These are phyloP conservation scores for Ellobium chinense DNA, from an alignment of 2,888 invertebrate species.

Conservation along the genomic window DNA sequence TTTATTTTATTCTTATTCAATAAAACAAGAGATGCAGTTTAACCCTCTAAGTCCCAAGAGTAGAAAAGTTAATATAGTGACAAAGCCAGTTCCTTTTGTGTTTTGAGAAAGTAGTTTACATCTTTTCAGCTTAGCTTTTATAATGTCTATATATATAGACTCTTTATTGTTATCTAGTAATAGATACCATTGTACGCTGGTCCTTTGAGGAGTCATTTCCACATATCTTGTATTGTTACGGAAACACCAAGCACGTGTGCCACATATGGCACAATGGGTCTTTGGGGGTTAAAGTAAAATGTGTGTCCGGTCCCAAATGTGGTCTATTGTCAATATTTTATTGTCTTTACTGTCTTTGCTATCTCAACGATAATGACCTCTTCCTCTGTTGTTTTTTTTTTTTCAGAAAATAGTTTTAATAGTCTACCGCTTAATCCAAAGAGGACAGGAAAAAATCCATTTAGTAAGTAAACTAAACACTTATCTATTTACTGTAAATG, in stretches of 20 bases:
- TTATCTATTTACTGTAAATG: background rate
- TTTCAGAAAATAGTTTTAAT: constrained; percentile 58
- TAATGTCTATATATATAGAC: too few species aligned
- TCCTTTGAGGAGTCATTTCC: too few species aligned
- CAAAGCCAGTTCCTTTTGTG: too few species aligned
- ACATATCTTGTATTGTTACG: too few species aligned
- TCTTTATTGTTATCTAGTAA: too few species aligned
- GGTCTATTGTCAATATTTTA: background rate
- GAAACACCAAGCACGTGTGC: background rate
- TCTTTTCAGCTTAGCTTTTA: too few species aligned
- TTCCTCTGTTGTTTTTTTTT: constrained; percentile 10
- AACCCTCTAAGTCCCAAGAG: too few species aligned
- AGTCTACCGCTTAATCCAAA: constrained; percentile 68
- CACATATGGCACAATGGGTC: background rate
- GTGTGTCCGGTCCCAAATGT: background rate
- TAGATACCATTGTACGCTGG: too few species aligned
- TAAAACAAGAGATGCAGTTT: too few species aligned
- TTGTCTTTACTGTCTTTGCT: background rate
- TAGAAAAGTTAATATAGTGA: too few species aligned
- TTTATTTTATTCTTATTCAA: too few species aligned
- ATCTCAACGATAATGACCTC: background rate
- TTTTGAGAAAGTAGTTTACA: too few species aligned
- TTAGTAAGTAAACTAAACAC: constrained; percentile 75
- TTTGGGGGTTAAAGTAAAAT: background rate
- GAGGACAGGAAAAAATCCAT: constrained; percentile 86